A percentile compares a stretch with the other conserved stretches of the same genome.
These are phyloP conservation scores for Dioctria rufipes DNA, from an alignment of 2,888 invertebrate species.

Conservation along the genomic window DNA sequence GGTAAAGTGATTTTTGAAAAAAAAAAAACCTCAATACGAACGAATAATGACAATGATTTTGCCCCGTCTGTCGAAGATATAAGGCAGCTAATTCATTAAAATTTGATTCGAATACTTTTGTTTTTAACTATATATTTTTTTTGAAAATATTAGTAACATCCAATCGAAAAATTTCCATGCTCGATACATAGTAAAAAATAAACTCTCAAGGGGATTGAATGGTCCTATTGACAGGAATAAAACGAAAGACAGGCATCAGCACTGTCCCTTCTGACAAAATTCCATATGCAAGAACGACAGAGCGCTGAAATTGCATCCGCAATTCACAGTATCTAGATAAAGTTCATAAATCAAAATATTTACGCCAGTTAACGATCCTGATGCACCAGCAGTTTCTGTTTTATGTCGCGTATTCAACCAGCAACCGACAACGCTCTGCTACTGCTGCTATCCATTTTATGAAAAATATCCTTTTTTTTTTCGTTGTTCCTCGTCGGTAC, in stretches of 20 bases:
- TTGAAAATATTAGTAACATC: too few species aligned
- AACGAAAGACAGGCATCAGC: too few species aligned
- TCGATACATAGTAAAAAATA: too few species aligned
- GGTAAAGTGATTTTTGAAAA: too few species aligned
- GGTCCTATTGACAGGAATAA: conserved; percentile 22
- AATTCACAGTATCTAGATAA: conserved; percentile 39
- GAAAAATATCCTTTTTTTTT: conserved; percentile 34
- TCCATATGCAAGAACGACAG: background rate
- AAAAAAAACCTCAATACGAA: too few species aligned
- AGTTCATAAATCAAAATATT: conserved; percentile 43
- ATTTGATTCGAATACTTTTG: too few species aligned
- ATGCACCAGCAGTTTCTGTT: conserved; percentile 22
- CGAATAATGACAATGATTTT: too few species aligned
- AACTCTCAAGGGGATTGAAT: background rate
- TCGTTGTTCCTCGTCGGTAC: background rate
- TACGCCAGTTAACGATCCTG: conserved; percentile 39
- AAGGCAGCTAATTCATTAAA: too few species aligned
- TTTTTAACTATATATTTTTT: too few species aligned
- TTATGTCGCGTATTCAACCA: background rate
- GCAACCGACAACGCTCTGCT: background rate
- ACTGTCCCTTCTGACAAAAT: conserved; percentile 21
- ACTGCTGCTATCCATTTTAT: conserved; percentile 24
- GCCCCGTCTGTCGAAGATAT: too few species aligned
- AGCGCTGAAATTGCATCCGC: conserved; percentile 36
- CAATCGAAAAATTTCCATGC: too few species aligned